Evolutionary conservation across 2,888 invertebrate genomes (phyloP).

Genomic region (Troides aeacus): DNA sequence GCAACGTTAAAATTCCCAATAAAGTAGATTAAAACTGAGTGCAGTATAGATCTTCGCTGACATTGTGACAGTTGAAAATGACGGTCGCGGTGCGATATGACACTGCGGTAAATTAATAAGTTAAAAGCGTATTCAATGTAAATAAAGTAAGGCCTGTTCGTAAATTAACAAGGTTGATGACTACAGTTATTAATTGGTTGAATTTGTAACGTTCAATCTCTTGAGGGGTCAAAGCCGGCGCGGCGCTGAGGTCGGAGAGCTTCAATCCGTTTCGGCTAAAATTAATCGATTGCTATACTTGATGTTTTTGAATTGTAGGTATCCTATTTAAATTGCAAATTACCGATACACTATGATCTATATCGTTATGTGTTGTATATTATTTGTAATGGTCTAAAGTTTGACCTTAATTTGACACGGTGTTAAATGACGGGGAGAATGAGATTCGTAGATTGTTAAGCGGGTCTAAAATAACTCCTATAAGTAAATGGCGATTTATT

Average conservation of each 20-base stretch:
- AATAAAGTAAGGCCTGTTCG: constrained; percentile 3
- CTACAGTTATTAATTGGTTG: constrained; percentile 20
- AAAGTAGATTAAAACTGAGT: too few relatives aligned
- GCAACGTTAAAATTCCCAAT: too few relatives aligned
- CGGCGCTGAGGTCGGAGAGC: constrained; percentile 16
- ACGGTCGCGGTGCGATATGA: neutral
- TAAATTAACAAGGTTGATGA: constrained; percentile 17
- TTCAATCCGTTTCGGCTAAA: constrained; percentile 1
- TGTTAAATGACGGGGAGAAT: too few relatives aligned
- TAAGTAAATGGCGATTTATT: too few relatives aligned
- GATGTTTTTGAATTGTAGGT: too few relatives aligned
- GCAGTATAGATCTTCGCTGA: neutral
- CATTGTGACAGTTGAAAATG: neutral
- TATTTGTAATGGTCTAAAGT: too few relatives aligned
- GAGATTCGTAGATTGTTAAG: too few relatives aligned
- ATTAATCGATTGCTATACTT: neutral
- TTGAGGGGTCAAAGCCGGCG: constrained; percentile 21
- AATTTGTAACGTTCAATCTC: constrained; percentile 20
- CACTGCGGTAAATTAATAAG: neutral
- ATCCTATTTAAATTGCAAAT: too few relatives aligned
- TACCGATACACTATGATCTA: too few relatives aligned
- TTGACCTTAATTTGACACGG: too few relatives aligned
- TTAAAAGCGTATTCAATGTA: constrained; percentile 5
- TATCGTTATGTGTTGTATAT: too few relatives aligned
- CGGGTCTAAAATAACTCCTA: too few relatives aligned